Percentiles rank a stretch among this genome's conserved stretches.
phyloP scores from a whole-genome alignment of 1,140 invertebrate species.

The Rhopalosiphum maidis region DNA sequence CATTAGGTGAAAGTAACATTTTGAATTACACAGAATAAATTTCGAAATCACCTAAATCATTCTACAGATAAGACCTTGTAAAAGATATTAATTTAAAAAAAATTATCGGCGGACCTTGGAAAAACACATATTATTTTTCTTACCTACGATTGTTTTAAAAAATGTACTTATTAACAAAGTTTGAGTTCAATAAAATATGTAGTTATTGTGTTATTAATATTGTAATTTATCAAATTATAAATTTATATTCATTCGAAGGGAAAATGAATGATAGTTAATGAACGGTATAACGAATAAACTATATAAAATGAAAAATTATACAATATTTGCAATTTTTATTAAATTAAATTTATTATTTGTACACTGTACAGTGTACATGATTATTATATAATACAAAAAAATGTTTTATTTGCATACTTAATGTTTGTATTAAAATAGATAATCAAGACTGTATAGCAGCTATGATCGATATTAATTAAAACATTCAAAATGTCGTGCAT shows the following conservation, averaged over 20 bases:
- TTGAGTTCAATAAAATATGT: background rate
- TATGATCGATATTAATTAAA: constrained; percentile 9
- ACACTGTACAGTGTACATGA: background rate
- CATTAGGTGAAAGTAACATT: constrained; percentile 31
- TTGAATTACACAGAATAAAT: background rate
- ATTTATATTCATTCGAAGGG: background rate
- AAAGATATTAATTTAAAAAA: background rate
- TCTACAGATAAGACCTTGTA: background rate
- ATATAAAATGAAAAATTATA: background rate
- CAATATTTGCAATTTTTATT: background rate
- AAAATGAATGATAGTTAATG: background rate
- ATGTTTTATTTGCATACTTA: background rate
- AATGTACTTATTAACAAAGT: background rate
- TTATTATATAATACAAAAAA: no score
- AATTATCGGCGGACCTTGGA: background rate
- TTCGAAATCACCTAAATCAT: background rate
- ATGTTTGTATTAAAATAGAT: background rate
- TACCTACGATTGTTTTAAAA: background rate
- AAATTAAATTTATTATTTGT: background rate
- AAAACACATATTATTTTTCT: background rate
- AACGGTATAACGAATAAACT: background rate
- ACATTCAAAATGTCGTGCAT: background rate
- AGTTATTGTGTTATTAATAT: background rate
- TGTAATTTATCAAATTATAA: background rate
- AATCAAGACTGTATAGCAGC: background rate